phyloP scores from a whole-genome alignment of 2,888 invertebrate species.

The Arge pagana region DNA sequence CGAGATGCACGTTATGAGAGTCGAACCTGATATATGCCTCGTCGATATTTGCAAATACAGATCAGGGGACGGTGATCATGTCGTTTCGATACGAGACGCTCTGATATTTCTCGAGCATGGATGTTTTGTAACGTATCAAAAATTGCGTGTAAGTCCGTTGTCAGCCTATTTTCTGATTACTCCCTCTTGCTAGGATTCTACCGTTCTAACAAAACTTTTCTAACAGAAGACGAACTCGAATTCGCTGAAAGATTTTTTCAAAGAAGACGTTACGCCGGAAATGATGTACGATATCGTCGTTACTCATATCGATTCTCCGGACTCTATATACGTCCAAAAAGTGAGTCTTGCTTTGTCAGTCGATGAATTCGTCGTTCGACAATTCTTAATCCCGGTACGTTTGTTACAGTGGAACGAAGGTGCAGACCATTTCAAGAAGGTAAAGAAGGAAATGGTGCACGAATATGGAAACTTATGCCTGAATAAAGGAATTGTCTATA shows the following conservation, averaged over 20 bases:
- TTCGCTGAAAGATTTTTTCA: slow-evolving; percentile 43
- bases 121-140: slow-evolving; percentile 36
- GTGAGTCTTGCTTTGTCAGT: slow-evolving; percentile 52
- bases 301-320: slow-evolving; percentile 66
- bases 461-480: slow-evolving; percentile 51
- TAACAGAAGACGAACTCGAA: slow-evolving; percentile 39
- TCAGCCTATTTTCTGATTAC: slow-evolving; percentile 11
- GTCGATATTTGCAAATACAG: slow-evolving; percentile 52
- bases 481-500: slow-evolving; percentile 53
- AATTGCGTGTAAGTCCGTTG: slow-evolving; percentile 33
- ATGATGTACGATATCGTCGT: slow-evolving; percentile 62
- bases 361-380: background rate
- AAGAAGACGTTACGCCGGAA: slow-evolving; percentile 54
- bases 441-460: slow-evolving; percentile 60
- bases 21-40: slow-evolving; percentile 33
- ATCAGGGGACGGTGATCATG: slow-evolving; percentile 18
- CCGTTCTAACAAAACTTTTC: slow-evolving; percentile 21
- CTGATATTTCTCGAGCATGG: slow-evolving; percentile 57
- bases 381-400: background rate
- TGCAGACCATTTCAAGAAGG: slow-evolving; percentile 54
- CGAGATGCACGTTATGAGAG: slow-evolving; percentile 44
- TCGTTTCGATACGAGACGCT: slow-evolving; percentile 56
- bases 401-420: slow-evolving; percentile 46
- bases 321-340: slow-evolving; percentile 70
- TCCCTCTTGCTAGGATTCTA: background rate